phyloP scores from a whole-genome alignment of 2,888 invertebrate species.

The Rhaphigaster nebulosa region DNA sequence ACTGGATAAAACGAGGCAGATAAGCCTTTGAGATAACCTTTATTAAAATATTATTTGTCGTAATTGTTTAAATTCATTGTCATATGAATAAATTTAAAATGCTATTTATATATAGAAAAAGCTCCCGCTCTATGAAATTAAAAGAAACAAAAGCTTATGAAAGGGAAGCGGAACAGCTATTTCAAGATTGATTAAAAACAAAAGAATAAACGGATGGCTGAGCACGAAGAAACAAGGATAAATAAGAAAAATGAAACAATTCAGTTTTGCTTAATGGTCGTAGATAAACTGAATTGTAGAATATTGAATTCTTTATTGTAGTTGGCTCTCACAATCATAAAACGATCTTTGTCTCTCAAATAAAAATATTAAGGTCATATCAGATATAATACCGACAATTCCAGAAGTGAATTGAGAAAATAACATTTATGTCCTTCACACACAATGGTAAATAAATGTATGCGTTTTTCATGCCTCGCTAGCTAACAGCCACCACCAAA shows the following conservation, averaged over 20 bases:
- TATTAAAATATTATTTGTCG: no score
- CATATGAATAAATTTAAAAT: not conserved
- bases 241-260: not conserved
- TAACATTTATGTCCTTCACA: not conserved
- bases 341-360: not conserved
- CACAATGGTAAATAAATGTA: no score
- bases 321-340: not conserved
- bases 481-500: no score
- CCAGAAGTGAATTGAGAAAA: not conserved
- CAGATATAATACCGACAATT: no score
- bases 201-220: not conserved
- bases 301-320: not conserved
- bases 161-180: not conserved
- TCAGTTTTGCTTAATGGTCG: not conserved
- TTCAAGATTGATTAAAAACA: not conserved
- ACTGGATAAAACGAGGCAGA: no score
- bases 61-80: no score
- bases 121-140: not conserved
- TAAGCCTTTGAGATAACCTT: no score
- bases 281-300: not conserved
- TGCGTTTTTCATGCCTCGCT: no score
- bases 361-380: not conserved
- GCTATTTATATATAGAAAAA: not conserved
- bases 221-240: not conserved
- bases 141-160: not conserved